A percentile compares a stretch with the other conserved stretches of the same genome.
phyloP scores from a whole-genome alignment of 2,797 vertebrate genomes.

The Falco peregrinus region DNA sequence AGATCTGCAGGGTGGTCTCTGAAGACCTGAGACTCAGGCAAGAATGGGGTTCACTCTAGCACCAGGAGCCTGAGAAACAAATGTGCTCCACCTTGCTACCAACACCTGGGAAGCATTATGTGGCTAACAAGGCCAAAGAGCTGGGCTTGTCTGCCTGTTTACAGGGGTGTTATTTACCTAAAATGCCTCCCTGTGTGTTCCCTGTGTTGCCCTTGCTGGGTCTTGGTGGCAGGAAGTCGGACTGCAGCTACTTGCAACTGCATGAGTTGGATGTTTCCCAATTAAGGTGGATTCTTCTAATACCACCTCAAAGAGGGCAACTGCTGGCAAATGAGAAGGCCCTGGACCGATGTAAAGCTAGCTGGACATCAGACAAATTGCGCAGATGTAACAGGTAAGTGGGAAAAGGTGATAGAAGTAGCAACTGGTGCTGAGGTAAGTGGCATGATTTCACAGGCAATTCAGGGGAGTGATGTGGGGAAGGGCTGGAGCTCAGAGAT shows the following conservation, averaged over 20 bases:
- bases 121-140: not conserved
- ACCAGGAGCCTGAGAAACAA: not conserved
- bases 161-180: not conserved
- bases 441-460: not conserved
- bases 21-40: not conserved
- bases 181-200: not conserved
- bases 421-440: not conserved
- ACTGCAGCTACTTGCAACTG: not conserved
- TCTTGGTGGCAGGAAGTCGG: not conserved
- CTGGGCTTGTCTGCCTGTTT: not conserved
- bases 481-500: not conserved
- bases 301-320: fast-evolving
- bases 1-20: not conserved
- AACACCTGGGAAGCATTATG: not conserved
- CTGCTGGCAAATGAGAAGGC: not conserved
- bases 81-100: not conserved
- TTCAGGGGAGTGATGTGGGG: not conserved
- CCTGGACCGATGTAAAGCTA: not conserved
- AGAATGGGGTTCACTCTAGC: not conserved
- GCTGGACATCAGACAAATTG: not conserved
- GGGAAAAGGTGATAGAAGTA: too few species aligned
- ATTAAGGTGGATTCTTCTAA: not conserved
- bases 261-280: not conserved
- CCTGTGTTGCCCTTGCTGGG: too few species aligned
- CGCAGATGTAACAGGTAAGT: not conserved